phyloP scores from a whole-genome alignment of 2,113 vertebrate genomes.

The Nycticryphes semicollaris region DNA sequence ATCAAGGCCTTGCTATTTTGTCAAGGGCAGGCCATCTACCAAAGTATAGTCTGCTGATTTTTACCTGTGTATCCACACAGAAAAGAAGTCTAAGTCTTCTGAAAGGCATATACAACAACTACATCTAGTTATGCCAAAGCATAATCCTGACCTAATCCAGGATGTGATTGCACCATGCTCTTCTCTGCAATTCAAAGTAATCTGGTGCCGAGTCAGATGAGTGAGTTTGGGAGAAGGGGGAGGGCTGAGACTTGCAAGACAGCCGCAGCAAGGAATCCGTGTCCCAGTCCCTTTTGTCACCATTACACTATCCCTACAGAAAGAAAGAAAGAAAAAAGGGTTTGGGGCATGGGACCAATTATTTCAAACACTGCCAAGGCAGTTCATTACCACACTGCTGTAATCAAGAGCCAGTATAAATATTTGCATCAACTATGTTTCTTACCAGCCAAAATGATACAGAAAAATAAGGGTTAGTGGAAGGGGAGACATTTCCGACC shows the following conservation, averaged over 20 bases:
- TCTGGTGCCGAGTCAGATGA: background rate
- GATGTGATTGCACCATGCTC: background rate
- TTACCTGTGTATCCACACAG: background rate
- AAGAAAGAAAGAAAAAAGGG: background rate
- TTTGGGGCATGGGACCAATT: background rate
- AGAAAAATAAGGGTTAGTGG: background rate
- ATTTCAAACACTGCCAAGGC: background rate
- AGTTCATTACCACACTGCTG: background rate
- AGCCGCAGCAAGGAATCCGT: background rate
- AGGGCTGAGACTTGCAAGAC: background rate
- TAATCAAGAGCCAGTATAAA: background rate
- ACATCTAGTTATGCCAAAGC: background rate
- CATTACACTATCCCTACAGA: background rate
- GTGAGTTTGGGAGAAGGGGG: background rate
- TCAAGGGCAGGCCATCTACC: background rate
- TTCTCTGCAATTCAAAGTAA: background rate
- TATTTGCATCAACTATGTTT: background rate
- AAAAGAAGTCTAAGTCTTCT: background rate
- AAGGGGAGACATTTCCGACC: background rate
- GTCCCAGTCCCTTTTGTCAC: background rate
- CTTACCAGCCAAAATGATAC: background rate
- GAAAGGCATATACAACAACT: background rate
- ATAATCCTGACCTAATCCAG: background rate
- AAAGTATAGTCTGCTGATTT: background rate
- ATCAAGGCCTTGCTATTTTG: background rate